Conservation (phyloP, 2,888 invertebrate species). For the Rugalucina vietnamica region DNA sequence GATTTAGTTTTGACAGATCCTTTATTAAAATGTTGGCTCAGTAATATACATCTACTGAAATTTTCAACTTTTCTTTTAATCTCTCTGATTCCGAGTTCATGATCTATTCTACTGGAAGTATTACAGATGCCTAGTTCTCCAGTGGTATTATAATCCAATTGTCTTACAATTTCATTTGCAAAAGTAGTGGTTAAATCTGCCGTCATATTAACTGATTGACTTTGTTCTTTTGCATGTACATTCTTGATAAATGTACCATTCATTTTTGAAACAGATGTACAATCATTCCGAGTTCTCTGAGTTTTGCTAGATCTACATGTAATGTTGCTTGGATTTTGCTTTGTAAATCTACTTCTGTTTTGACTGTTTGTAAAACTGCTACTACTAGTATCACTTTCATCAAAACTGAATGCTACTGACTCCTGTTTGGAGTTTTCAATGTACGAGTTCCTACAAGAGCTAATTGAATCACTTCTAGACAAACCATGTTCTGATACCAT, state of each 20-base stretch:
- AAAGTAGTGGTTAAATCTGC: not conserved
- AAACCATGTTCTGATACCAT: not conserved
- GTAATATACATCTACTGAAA: not conserved
- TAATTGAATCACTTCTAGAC: not conserved
- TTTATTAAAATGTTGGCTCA: not conserved
- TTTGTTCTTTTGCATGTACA: no score
- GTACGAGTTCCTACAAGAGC: not conserved
- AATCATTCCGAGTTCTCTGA: no score
- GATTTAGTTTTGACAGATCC: not conserved
- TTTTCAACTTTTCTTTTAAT: not conserved
- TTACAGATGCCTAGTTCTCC: conserved; percentile 1
- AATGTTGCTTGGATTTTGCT: no score
- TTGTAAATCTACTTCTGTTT: not conserved
- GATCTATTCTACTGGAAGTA: conserved; percentile 41
- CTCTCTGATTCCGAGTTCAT: conserved; percentile 30
- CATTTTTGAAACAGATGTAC: no score
- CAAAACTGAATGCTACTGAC: conserved; percentile 44
- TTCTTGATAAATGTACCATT: no score
- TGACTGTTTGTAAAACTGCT: not conserved
- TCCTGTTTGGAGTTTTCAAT: conserved; percentile 24
- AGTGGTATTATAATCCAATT: not conserved
- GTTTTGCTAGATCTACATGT: no score
- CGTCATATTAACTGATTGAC: no score
- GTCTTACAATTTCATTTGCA: not conserved
- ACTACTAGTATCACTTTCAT: not conserved